Evolutionary conservation across 2,888 invertebrate species (phyloP).

Genomic region (Gonocerus acuteangulatus): DNA sequence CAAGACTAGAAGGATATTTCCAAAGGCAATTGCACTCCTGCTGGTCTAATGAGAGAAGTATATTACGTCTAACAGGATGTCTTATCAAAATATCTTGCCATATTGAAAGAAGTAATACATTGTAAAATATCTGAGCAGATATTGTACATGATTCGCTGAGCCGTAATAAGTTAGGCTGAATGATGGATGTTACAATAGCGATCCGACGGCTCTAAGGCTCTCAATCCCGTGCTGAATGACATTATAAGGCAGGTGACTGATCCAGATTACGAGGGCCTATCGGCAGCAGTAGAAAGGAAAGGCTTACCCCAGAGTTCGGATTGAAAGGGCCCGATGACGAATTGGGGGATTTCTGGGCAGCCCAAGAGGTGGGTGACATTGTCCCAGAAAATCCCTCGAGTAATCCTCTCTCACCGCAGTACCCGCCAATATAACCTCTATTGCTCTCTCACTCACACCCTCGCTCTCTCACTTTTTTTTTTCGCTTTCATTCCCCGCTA

Average conservation of each 20-base stretch:
- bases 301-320: neutral
- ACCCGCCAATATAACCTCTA: neutral
- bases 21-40: too few relatives aligned
- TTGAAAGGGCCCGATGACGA: slow-evolving; percentile 14
- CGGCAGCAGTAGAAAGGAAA: neutral
- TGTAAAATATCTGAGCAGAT: too few relatives aligned
- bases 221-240: neutral
- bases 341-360: neutral
- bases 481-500: slow-evolving; percentile 4
- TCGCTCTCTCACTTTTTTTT: neutral
- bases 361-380: neutral
- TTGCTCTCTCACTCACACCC: neutral
- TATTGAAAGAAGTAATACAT: too few relatives aligned
- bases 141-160: too few relatives aligned
- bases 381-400: neutral
- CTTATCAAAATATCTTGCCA: too few relatives aligned
- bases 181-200: too few relatives aligned
- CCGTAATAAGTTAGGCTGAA: too few relatives aligned
- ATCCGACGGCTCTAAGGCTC: too few relatives aligned
- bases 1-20: too few relatives aligned
- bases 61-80: too few relatives aligned
- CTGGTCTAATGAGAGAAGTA: too few relatives aligned
- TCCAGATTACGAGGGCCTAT: slow-evolving; percentile 11
- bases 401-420: neutral
- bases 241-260: slow-evolving; percentile 14